These are phyloP conservation scores for Nesogale talazaci DNA, from an alignment of 2,113 vertebrate species.

Conservation along the genomic window DNA sequence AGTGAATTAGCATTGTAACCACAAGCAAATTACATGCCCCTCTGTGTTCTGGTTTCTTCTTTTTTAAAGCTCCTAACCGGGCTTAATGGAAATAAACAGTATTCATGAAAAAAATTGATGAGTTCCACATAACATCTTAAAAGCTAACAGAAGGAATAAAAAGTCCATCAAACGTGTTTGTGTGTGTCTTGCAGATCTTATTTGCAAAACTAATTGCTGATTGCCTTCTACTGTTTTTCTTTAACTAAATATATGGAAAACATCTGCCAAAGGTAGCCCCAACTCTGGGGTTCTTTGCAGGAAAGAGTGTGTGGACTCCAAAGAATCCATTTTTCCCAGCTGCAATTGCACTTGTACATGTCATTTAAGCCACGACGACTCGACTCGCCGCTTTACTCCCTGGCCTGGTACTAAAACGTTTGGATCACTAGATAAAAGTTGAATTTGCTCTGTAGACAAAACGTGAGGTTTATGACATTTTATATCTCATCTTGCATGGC, in stretches of 20 bases:
- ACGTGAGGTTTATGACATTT: slow-evolving; percentile 27
- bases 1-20: slow-evolving; percentile 7
- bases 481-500: slow-evolving; percentile 42
- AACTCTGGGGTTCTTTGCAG: slow-evolving; percentile 5
- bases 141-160: slow-evolving; percentile 20
- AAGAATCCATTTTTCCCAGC: not conserved
- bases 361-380: slow-evolving; percentile 22
- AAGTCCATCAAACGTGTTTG: not conserved
- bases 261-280: slow-evolving; percentile 42
- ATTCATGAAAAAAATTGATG: slow-evolving; percentile 18
- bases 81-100: not conserved
- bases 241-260: slow-evolving; percentile 50
- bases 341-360: not conserved
- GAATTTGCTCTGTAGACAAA: slow-evolving; percentile 36
- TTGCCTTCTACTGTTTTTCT: slow-evolving; percentile 55
- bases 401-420: slow-evolving; percentile 28
- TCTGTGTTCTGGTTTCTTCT: slow-evolving; percentile 36
- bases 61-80: not conserved
- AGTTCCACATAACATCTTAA: slow-evolving; percentile 19
- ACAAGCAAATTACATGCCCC: not conserved
- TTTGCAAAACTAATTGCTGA: slow-evolving; percentile 47
- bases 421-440: slow-evolving; percentile 48
- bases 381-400: slow-evolving; percentile 14
- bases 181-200: not conserved
- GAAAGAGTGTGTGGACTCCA: not conserved